These are phyloP conservation scores for Argopecten irradians DNA, from an alignment of 1,140 invertebrate genomes.

Conservation along the genomic window DNA sequence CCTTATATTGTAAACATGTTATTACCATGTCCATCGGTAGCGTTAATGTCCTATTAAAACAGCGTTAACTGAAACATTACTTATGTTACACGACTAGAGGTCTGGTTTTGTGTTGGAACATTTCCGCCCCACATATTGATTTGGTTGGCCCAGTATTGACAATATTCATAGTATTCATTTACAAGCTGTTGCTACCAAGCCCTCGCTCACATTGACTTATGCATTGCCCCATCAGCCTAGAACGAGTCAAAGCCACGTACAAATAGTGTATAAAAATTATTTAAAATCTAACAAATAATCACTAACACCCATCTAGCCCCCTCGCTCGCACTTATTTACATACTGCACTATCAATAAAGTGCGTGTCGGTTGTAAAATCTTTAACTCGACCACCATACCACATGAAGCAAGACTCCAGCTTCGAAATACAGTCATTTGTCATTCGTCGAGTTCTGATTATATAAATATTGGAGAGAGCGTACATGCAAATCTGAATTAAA, in stretches of 20 bases:
- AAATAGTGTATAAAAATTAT: neutral
- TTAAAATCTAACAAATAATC: neutral
- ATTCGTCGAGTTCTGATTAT: neutral
- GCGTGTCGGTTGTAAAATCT: too few relatives aligned
- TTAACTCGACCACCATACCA: neutral
- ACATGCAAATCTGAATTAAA: neutral
- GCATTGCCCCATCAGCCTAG: neutral
- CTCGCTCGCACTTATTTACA: too few relatives aligned
- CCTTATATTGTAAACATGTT: too few relatives aligned
- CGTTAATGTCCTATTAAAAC: neutral
- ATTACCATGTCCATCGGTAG: neutral
- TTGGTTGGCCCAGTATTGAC: neutral
- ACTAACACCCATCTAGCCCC: too few relatives aligned
- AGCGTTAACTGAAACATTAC: neutral
- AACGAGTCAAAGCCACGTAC: neutral
- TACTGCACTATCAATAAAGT: too few relatives aligned
- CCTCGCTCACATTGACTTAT: neutral
- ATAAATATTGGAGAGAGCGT: neutral
- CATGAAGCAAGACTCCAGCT: neutral
- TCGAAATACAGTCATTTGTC: neutral
- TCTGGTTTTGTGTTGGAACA: neutral
- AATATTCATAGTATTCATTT: neutral
- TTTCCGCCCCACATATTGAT: neutral
- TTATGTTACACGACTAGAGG: neutral
- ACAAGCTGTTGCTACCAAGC: neutral